These are phyloP conservation scores for Chunga burmeisteri DNA, from an alignment of 2,113 vertebrate species.

Conservation along the genomic window DNA sequence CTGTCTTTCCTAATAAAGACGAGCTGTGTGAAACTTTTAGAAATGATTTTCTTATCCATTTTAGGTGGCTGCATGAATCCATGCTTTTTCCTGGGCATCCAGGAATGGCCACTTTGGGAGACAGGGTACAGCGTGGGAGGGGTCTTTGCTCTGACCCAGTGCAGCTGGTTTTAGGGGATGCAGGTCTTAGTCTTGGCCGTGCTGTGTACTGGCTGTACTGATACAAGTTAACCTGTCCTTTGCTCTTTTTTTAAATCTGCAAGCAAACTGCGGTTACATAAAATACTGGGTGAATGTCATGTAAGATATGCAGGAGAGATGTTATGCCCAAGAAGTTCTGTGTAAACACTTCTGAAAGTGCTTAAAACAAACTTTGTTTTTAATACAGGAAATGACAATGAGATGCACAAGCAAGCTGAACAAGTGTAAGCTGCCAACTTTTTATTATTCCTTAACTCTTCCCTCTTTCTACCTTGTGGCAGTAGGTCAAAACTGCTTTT, in stretches of 20 bases:
- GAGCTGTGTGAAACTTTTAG: background rate
- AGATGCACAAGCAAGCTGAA: slow-evolving; percentile 77
- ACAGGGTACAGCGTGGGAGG: rapidly evolving
- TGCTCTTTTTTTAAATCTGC: background rate
- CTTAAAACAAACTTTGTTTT: background rate
- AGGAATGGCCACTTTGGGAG: background rate
- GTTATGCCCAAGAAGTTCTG: background rate
- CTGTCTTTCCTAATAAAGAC: background rate
- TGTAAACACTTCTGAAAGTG: background rate
- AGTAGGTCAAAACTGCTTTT: background rate
- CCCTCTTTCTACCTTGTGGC: background rate
- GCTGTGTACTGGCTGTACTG: too few relatives aligned
- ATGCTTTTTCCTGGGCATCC: background rate
- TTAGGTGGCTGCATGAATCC: background rate
- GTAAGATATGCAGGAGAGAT: background rate
- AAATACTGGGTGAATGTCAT: background rate
- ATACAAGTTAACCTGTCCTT: background rate
- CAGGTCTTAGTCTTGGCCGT: background rate
- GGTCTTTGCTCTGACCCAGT: background rate
- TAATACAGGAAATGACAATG: slow-evolving; percentile 76
- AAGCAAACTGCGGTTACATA: background rate
- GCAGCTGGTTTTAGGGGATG: background rate
- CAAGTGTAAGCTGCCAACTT: slow-evolving; percentile 82
- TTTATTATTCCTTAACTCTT: background rate
- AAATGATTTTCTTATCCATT: rapidly evolving